Percentiles rank a stretch among this genome's conserved stretches.
phyloP scores from a whole-genome alignment of 2,797 vertebrate species.

The Rhinogobio ventralis region DNA sequence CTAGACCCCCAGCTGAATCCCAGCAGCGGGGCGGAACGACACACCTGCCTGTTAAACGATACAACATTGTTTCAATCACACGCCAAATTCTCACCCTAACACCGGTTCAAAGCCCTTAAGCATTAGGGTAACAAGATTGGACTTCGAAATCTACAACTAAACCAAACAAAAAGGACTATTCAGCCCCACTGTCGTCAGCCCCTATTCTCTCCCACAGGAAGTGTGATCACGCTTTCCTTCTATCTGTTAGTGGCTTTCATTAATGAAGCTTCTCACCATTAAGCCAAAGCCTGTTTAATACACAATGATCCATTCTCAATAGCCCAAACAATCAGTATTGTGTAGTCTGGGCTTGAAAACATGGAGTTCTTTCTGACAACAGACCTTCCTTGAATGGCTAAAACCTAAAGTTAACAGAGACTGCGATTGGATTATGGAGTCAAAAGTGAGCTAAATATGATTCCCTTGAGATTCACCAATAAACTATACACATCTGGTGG shows the following conservation, averaged over 20 bases:
- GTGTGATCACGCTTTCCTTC: constrained; percentile 39
- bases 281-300: constrained; percentile 45
- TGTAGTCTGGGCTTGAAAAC: constrained; percentile 25
- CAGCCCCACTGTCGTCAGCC: background rate
- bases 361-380: background rate
- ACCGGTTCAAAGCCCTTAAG: constrained; percentile 26
- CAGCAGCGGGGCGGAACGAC: constrained; percentile 15
- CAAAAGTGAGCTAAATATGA: background rate
- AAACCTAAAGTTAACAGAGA: background rate
- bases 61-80: constrained; percentile 9
- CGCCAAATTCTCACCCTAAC: constrained; percentile 23
- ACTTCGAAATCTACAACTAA: constrained; percentile 12
- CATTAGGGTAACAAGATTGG: constrained; percentile 12
- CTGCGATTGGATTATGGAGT: background rate
- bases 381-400: background rate
- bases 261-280: constrained; percentile 56
- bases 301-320: constrained; percentile 43
- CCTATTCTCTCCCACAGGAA: constrained; percentile 46
- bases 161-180: constrained; percentile 17
- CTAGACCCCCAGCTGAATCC: constrained; percentile 49
- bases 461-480: background rate
- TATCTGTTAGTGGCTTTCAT: constrained; percentile 48
- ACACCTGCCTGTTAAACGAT: constrained; percentile 17
- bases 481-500: background rate
- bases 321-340: constrained; percentile 48